Base-by-base conservation (phyloP, 2,888 invertebrate genomes). In the Lasioglossum lativentre region DNA sequence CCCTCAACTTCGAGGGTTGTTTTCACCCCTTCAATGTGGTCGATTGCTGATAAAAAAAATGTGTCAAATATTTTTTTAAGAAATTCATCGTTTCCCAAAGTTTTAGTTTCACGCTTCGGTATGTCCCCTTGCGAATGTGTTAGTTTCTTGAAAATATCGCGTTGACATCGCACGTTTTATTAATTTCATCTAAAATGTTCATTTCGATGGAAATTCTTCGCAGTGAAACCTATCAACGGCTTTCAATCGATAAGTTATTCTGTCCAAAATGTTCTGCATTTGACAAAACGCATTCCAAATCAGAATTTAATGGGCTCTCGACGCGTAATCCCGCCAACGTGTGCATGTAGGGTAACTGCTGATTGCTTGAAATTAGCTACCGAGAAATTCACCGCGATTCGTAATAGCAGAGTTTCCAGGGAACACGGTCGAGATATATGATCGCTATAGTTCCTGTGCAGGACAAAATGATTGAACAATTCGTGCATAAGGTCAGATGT, bases 291-390 rank as follows among this genome's bases (percentile, higher is more conserved):
- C 14, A 52, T 30, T 34, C 52, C 23, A 8, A 77, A 63, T 72
- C 27, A 42, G 42, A 19, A 63, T 76, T 80, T 45, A 66, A 66
- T 66, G 66, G 66, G 8, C 66, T 66, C 66, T 30, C 45, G n/a
- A 47, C 45, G 56, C 75, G 10, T 70, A 56, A 75, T 59, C 56
- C 52, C 30, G 42, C 23, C n/a, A 52, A 42, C 45, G 45, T 45
- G 23, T 34, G 30, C 66, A 66, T 66, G 66, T 66, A 66, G 66
- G 59, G 34, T 77, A 52, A 47, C 47, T 66, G 63, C 71, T 68
- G 72, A 73, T 78, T 42, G 52, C 42, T 66, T 23, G 74, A 74
- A 47, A 81, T 81, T 81, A 71, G 56, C 34, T 45, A 73, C 34
- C n/a, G 23, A 59, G 38, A 47, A 79, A 78, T 75, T 78, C 38